These are phyloP conservation scores for Hycleus phaleratus DNA, from an alignment of 1,140 invertebrate species.

Conservation along the genomic window DNA sequence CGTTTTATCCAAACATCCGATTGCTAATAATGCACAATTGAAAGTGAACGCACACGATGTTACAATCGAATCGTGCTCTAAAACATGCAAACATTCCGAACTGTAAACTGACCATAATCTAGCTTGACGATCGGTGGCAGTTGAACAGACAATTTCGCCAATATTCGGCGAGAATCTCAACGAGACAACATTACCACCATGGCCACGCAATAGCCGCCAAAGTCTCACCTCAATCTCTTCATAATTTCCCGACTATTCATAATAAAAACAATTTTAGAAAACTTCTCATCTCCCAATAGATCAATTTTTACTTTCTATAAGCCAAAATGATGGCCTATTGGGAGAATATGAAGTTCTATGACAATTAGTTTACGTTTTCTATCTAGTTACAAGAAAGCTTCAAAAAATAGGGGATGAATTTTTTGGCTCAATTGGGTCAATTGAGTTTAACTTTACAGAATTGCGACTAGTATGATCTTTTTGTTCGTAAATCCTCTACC, in stretches of 20 bases:
- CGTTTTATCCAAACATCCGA: slow-evolving; percentile 49
- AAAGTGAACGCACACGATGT: slow-evolving; percentile 48
- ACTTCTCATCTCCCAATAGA: too few relatives aligned
- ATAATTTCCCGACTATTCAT: slow-evolving; percentile 1
- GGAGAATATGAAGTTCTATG: too few relatives aligned
- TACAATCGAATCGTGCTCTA: slow-evolving; percentile 51
- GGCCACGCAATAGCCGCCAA: slow-evolving; percentile 42
- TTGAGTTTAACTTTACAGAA: too few relatives aligned
- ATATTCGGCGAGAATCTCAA: slow-evolving; percentile 46
- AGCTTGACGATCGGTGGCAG: slow-evolving; percentile 40
- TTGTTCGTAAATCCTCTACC: too few relatives aligned
- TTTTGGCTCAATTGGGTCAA: too few relatives aligned
- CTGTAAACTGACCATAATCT: slow-evolving; percentile 44
- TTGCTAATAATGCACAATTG: slow-evolving; percentile 46
- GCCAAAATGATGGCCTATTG: too few relatives aligned
- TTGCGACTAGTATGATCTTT: too few relatives aligned
- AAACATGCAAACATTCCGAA: slow-evolving; percentile 49
- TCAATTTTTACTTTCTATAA: too few relatives aligned
- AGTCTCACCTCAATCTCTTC: slow-evolving; percentile 30
- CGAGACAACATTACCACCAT: slow-evolving; percentile 51
- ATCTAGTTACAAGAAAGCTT: too few relatives aligned
- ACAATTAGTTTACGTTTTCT: too few relatives aligned
- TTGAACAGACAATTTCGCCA: slow-evolving; percentile 40
- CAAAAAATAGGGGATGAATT: too few relatives aligned
- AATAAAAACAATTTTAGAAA: too few relatives aligned